Percentiles rank a stretch among this genome's conserved stretches.
phyloP scores from a whole-genome alignment of 2,888 invertebrate species.

The Beris chalybata region DNA sequence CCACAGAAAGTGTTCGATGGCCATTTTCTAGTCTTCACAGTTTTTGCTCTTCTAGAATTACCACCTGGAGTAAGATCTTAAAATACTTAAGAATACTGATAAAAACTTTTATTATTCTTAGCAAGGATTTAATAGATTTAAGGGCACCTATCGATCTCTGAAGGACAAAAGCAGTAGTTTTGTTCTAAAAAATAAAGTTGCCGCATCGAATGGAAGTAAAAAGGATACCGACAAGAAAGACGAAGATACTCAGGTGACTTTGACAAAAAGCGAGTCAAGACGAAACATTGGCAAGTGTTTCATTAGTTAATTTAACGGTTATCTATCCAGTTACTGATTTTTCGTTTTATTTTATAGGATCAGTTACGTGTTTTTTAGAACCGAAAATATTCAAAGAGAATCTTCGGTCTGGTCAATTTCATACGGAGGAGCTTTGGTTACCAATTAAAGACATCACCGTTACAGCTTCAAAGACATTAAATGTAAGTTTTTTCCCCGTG shows the following conservation, averaged over 20 bases:
- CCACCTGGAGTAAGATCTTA: constrained; percentile 49
- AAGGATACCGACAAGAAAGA: constrained; percentile 6
- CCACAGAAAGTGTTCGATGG: constrained; percentile 54
- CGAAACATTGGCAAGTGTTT: constrained; percentile 51
- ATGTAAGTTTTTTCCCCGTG: constrained; percentile 12
- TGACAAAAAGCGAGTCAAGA: constrained; percentile 52
- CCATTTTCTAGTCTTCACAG: constrained; percentile 56
- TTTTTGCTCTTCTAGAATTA: constrained; percentile 54
- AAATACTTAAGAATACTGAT: constrained; percentile 1
- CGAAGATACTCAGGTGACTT: constrained; percentile 36
- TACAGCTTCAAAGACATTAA: constrained; percentile 31
- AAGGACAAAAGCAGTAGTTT: constrained; percentile 49
- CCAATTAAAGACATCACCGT: constrained; percentile 54
- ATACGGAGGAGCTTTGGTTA: constrained; percentile 54
- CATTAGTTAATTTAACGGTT: background rate
- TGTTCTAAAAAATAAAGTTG: constrained; percentile 50
- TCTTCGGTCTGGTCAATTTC: constrained; percentile 44
- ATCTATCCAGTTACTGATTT: background rate
- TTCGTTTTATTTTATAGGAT: constrained; percentile 44
- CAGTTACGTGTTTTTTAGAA: constrained; percentile 56
- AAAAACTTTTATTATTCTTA: constrained; percentile 38
- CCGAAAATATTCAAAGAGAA: constrained; percentile 54
- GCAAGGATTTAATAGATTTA: constrained; percentile 53
- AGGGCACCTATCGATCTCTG: constrained; percentile 54
- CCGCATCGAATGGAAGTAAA: constrained; percentile 9